Evolutionary conservation across 2,113 vertebrate genomes (phyloP).

Genomic region (Hippotragus niger): DNA sequence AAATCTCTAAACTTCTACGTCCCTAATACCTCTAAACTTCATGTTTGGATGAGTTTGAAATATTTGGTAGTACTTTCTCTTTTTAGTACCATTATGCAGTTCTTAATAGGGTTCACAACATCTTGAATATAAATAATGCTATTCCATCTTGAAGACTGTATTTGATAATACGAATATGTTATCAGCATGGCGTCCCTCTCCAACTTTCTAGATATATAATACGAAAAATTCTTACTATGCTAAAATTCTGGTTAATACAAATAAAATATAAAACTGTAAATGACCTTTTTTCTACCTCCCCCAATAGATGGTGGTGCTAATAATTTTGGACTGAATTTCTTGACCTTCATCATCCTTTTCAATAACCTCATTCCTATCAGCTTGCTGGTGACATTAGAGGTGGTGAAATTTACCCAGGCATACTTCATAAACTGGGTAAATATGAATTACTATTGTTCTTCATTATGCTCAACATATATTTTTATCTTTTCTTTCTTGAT

Average conservation of each 20-base stretch:
- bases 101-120: background rate
- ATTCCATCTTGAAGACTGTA: background rate
- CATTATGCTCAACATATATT: background rate
- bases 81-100: background rate
- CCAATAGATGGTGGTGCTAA: slow-evolving; percentile 94
- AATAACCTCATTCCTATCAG: slow-evolving; percentile 99
- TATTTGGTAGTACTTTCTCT: background rate
- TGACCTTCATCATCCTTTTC: slow-evolving; percentile 99
- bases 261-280: background rate
- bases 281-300: slow-evolving; percentile 65
- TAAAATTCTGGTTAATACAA: background rate
- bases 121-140: background rate
- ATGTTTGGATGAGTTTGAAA: background rate
- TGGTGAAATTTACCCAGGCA: slow-evolving; percentile 98
- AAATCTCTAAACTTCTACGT: background rate
- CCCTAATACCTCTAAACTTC: background rate
- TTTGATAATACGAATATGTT: background rate
- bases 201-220: background rate
- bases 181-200: background rate
- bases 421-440: slow-evolving; percentile 99
- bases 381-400: slow-evolving; percentile 97
- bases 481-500: background rate
- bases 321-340: slow-evolving; percentile 98
- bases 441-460: slow-evolving; percentile 49
- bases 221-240: background rate